Base-by-base conservation (phyloP, 1,140 invertebrate species). In the Rhyzopertha dominica region DNA sequence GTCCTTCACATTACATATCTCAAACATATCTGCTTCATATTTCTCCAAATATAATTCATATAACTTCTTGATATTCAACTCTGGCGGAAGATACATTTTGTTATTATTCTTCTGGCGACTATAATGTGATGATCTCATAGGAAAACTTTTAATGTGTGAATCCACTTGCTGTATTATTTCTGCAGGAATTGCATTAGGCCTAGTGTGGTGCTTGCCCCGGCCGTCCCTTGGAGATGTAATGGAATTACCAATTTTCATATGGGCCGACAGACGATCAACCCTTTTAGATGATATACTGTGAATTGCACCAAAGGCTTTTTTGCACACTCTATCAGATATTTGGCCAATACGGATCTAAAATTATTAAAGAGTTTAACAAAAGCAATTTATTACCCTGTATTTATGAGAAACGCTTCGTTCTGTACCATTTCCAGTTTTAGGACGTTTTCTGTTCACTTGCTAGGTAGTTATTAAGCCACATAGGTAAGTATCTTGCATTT, bases 301-400 rank as follows among this genome's bases (percentile, higher is more conserved):
- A 29, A 45, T 19, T 4, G 34, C 28, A 36, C 42, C 36, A 45
- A 45, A 37, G 9, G 22, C 23, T 18, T 37, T 45, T 37, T 20
- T 45, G 23, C 32, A 45, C 8, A 37, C 43, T 20, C 43, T 37
- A 17, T 45, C 25, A 34, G 26, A 23, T 17, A 23, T 34, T 34
- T 22, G 24, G 31, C 31, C 41, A 16, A 34, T 19, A n/a, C n/a
- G n/a, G n/a, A n/a, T n/a, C n/a, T n/a, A n/a, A n/a, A n/a, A n/a
- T n/a, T n/a, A n/a, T n/a, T n/a, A n/a, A n/a, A n/a, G n/a, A n/a
- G n/a, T n/a, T n/a, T n/a, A n/a, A n/a, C n/a, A n/a, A n/a, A n/a
- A n/a, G 19, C 34, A 16, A 5, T n/a, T 7, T 41, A 25, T 41
- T 40, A 47, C 34, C 30, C 5, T 47, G 16, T 47, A 47, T 39